Percentiles rank a stretch among this genome's conserved stretches.
Evolutionary conservation across 2,888 invertebrate genomes (phyloP).

Genomic region (Tetragnatha montana): DNA sequence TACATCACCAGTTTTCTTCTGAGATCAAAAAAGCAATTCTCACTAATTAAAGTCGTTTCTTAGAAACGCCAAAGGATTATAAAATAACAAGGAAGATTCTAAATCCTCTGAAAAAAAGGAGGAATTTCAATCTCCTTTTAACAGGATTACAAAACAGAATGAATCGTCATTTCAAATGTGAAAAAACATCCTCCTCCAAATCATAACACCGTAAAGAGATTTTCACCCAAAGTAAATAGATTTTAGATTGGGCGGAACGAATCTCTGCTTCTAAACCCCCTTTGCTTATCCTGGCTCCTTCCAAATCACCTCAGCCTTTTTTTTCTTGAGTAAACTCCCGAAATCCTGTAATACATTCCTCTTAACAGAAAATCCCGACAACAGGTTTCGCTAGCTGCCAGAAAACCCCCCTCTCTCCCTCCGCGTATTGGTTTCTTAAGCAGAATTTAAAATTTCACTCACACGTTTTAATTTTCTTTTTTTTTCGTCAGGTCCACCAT

Average conservation of each 20-base stretch:
- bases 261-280: neutral
- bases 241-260: neutral
- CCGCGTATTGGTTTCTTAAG: conserved; percentile 43
- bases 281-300: neutral
- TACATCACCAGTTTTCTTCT: too few relatives aligned
- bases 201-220: neutral
- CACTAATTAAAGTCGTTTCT: too few relatives aligned
- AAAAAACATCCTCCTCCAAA: neutral
- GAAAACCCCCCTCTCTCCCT: conserved; percentile 11
- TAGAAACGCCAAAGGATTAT: too few relatives aligned
- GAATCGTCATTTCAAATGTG: neutral
- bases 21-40: too few relatives aligned
- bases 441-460: conserved; percentile 64
- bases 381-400: conserved; percentile 34
- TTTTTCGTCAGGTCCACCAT: conserved; percentile 11
- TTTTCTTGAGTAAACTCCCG: neutral
- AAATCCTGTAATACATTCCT: conserved; percentile 34
- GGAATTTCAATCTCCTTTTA: neutral
- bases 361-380: conserved; percentile 34
- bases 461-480: conserved; percentile 51
- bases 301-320: neutral
- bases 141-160: neutral
- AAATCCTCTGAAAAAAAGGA: neutral
- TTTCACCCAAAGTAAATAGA: neutral
- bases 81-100: too few relatives aligned